Conservation (phyloP, 2,888 invertebrate genomes). For the Cyclophora albipunctata region DNA sequence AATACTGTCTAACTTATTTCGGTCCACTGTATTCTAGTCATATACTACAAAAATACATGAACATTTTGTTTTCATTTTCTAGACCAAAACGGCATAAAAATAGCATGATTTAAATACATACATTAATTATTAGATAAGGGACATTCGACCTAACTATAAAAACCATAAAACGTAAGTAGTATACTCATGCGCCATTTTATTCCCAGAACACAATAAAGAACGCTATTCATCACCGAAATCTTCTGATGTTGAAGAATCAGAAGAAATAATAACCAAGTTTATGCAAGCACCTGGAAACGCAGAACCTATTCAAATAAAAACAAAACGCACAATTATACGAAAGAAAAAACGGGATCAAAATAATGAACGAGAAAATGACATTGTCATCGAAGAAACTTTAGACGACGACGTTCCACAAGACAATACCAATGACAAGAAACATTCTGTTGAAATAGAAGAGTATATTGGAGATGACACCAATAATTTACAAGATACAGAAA, state of each 20-base stretch:
- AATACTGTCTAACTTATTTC: no score
- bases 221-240: constrained; percentile 39
- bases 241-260: constrained; percentile 71
- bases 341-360: constrained; percentile 35
- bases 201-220: no score
- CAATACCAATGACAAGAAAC: constrained; percentile 15
- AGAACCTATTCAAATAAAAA: constrained; percentile 73
- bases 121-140: no score
- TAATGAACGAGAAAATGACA: constrained; percentile 46
- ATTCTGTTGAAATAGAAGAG: constrained; percentile 59
- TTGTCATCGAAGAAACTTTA: constrained; percentile 70
- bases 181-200: no score
- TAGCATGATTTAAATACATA: no score
- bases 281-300: constrained; percentile 62
- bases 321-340: constrained; percentile 72
- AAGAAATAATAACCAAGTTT: constrained; percentile 78
- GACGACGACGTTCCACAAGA: constrained; percentile 46
- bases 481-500: constrained; percentile 30
- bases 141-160: no score
- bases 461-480: constrained; percentile 39
- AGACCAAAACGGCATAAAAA: no score
- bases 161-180: no score
- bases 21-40: no score
- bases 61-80: no score
- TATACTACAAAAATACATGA: no score